phyloP scores from a whole-genome alignment of 1,140 invertebrate species.

The Galleria mellonella region DNA sequence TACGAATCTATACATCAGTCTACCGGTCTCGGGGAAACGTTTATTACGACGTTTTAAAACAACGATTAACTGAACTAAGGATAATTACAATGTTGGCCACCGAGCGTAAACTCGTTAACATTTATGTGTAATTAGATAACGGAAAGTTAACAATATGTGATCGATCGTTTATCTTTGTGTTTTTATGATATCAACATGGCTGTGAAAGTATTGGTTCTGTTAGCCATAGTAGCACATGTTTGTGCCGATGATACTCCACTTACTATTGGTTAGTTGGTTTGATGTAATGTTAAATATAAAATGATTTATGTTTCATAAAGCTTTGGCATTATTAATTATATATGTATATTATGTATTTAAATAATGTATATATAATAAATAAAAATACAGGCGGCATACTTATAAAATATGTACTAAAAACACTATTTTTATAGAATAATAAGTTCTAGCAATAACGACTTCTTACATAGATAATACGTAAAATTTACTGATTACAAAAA shows the following conservation, averaged over 20 bases:
- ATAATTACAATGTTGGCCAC: slow-evolving; percentile 14
- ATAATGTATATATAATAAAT: too few species aligned
- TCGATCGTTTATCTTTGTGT: neutral
- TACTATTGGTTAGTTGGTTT: neutral
- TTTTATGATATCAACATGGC: neutral
- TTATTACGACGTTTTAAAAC: slow-evolving; percentile 37
- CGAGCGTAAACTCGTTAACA: slow-evolving; percentile 19
- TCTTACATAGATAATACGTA: too few species aligned
- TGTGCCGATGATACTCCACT: neutral
- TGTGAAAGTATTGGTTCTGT: neutral
- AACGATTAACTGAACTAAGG: slow-evolving; percentile 16
- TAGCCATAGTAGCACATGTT: neutral
- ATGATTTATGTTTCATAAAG: too few species aligned
- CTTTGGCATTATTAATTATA: too few species aligned
- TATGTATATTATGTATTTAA: too few species aligned
- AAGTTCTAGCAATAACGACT: too few species aligned
- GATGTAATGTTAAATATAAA: too few species aligned
- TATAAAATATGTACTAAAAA: too few species aligned
- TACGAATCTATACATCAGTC: slow-evolving; percentile 51
- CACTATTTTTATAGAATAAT: too few species aligned
- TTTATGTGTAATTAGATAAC: slow-evolving; percentile 7
- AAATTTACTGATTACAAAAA: too few species aligned
- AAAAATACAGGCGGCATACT: too few species aligned
- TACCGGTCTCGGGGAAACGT: slow-evolving; percentile 37
- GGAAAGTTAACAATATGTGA: neutral